phyloP scores from a whole-genome alignment of 2,797 vertebrate species.

The Poecilia wingei region DNA sequence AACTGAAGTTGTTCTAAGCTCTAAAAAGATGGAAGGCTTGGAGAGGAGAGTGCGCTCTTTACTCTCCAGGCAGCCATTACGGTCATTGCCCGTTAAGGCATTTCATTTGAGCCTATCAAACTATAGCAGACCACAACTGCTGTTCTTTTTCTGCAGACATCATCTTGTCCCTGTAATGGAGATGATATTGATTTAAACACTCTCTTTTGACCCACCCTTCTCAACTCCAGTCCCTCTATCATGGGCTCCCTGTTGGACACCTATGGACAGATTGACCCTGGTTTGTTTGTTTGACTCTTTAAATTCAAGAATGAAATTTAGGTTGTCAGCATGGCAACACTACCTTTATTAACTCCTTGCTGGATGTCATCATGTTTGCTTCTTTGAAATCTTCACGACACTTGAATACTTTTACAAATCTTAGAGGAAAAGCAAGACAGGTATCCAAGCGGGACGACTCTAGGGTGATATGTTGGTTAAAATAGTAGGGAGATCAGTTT shows the following conservation, averaged over 20 bases:
- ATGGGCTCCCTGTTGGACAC: conserved; percentile 89
- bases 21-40: conserved; percentile 82
- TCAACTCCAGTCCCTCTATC: conserved; percentile 62
- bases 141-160: conserved; percentile 43
- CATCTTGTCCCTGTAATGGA: conserved; percentile 67
- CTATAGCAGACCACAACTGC: conserved; percentile 45
- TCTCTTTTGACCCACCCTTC: conserved; percentile 48
- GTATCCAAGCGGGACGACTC: conserved; percentile 25
- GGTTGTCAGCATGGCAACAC: conserved; percentile 89
- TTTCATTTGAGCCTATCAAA: conserved; percentile 73
- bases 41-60: conserved; percentile 75
- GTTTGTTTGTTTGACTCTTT: conserved; percentile 90
- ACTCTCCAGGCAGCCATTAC: conserved; percentile 88
- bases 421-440: conserved; percentile 16
- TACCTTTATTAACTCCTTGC: conserved; percentile 82
- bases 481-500: conserved; percentile 13
- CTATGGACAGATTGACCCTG: conserved; percentile 89
- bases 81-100: conserved; percentile 73
- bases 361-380: conserved; percentile 70
- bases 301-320: conserved; percentile 88
- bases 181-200: conserved; percentile 59
- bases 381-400: conserved; percentile 37
- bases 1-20: conserved; percentile 66
- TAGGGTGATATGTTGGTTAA: conserved; percentile 30
- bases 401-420: conserved; percentile 49